phyloP scores from a whole-genome alignment of 1,140 invertebrate genomes.

The Apis laboriosa region DNA sequence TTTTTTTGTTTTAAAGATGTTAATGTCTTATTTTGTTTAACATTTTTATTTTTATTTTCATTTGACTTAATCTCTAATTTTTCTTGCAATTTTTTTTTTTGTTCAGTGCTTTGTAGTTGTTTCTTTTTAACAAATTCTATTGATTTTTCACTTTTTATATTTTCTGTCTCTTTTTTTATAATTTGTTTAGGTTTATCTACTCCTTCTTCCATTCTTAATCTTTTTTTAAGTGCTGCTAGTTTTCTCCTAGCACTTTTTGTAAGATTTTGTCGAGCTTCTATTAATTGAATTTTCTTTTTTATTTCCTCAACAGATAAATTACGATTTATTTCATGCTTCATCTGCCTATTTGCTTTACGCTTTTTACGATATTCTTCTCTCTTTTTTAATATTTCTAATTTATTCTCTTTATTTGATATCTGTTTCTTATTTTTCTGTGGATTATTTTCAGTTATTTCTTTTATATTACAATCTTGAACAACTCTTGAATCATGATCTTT shows the following conservation, averaged over 20 bases:
- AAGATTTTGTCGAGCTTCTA: conserved; percentile 51
- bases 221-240: conserved; percentile 58
- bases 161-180: background rate
- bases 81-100: conserved; percentile 13
- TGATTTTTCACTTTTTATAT: background rate
- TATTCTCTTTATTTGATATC: background rate
- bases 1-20: conserved; percentile 78
- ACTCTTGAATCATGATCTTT: background rate
- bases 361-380: conserved; percentile 25
- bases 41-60: conserved; percentile 39
- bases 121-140: conserved; percentile 37
- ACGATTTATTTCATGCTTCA: background rate
- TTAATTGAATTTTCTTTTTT: conserved; percentile 56
- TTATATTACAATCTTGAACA: background rate
- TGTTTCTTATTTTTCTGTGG: background rate
- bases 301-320: conserved; percentile 57
- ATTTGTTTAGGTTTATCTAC: conserved; percentile 1
- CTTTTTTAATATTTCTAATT: background rate
- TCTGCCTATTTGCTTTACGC: background rate
- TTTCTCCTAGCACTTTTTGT: conserved; percentile 66
- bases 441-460: background rate
- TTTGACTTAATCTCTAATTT: background rate
- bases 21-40: conserved; percentile 63
- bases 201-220: conserved; percentile 43
- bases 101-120: conserved; percentile 79